Conservation (phyloP, 2,888 invertebrate species). For the Cremastinae sp. region DNA sequence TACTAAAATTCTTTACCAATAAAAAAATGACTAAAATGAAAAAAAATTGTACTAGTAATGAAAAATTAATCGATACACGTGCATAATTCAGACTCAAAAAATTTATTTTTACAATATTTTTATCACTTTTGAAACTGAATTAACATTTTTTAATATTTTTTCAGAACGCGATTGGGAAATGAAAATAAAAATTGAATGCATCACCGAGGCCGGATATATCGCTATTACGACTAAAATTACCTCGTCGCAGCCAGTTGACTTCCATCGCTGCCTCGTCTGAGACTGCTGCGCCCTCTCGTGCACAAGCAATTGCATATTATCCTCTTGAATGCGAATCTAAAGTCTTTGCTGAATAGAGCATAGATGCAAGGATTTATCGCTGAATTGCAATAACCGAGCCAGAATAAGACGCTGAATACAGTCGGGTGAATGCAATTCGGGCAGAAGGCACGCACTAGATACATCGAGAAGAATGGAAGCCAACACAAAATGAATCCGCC, state of each 20-base stretch:
- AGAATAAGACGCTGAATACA: slow-evolving; percentile 95
- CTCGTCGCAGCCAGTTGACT: slow-evolving; percentile 75
- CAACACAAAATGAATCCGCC: slow-evolving; percentile 98
- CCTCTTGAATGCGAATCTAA: slow-evolving; percentile 95
- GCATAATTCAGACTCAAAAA: no score
- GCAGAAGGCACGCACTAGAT: slow-evolving; percentile 94
- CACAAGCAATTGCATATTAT: slow-evolving; percentile 94
- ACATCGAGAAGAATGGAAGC: slow-evolving; percentile 98
- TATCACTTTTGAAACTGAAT: no score
- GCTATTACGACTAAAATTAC: slow-evolving; percentile 58
- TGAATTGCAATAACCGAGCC: slow-evolving; percentile 98
- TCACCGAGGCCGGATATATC: no score
- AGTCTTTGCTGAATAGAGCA: slow-evolving; percentile 96
- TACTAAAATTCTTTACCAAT: no score
- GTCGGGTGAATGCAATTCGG: slow-evolving; percentile 91
- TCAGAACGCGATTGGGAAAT: no score
- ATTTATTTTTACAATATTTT: no score
- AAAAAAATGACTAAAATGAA: no score
- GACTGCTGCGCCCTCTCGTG: slow-evolving; percentile 80
- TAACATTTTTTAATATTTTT: no score
- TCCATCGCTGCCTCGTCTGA: slow-evolving; percentile 79
- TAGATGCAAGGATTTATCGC: slow-evolving; percentile 98
- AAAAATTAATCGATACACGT: no score
- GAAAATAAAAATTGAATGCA: no score
- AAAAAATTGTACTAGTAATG: no score